Conservation (phyloP, 2,113 vertebrate genomes). For the Eolophus roseicapilla region DNA sequence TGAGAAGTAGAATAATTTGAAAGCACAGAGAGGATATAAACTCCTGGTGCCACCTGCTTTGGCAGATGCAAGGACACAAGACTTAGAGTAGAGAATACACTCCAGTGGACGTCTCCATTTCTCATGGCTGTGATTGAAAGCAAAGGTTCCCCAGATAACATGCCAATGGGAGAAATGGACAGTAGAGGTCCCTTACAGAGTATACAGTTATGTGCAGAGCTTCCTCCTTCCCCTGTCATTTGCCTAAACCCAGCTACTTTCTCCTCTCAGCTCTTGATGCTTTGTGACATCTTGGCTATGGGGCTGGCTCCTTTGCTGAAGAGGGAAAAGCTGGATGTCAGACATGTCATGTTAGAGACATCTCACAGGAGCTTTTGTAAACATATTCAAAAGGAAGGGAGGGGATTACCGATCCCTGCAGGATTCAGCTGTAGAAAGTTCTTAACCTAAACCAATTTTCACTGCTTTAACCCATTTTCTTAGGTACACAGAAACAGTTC, state of each 20-base stretch:
- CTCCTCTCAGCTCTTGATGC: background rate
- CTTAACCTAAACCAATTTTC: background rate
- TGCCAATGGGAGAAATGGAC: background rate
- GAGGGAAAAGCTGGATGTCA: background rate
- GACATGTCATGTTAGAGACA: background rate
- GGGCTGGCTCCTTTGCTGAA: background rate
- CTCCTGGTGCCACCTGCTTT: background rate
- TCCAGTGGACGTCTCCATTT: background rate
- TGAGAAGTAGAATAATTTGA: background rate
- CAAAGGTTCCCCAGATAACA: background rate
- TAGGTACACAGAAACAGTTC: background rate
- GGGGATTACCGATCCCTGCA: background rate
- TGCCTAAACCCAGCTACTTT: background rate
- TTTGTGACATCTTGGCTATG: background rate
- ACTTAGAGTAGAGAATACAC: background rate
- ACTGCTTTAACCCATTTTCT: background rate
- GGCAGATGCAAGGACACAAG: background rate
- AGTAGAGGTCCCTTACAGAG: background rate
- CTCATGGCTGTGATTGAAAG: background rate
- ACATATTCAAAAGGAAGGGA: rapidly evolving
- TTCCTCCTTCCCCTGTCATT: background rate
- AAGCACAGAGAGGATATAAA: background rate
- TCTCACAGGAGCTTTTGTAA: background rate
- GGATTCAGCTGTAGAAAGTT: background rate
- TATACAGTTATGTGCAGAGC: background rate